Conservation (phyloP, 2,113 vertebrate species). For the Macrotis lagotis region DNA sequence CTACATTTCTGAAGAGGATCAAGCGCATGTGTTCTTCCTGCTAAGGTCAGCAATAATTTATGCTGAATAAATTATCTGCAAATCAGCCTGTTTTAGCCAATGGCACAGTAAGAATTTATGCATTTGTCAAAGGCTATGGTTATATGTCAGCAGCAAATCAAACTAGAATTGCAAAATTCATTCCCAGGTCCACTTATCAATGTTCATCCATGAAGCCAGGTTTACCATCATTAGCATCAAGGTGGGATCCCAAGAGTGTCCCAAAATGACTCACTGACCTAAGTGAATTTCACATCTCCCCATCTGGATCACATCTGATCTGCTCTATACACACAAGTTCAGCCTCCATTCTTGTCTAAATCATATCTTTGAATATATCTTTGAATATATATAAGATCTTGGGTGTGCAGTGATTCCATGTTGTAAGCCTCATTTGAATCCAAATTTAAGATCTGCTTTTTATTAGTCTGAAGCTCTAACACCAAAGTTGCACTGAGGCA, state of each 20-base stretch:
- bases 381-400: not conserved
- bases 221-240: not conserved
- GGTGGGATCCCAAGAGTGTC: not conserved
- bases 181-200: not conserved
- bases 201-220: not conserved
- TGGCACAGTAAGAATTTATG: conserved; percentile 74
- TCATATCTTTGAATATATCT: not conserved
- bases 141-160: not conserved
- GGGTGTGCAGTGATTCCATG: not conserved
- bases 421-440: not conserved
- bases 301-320: not conserved
- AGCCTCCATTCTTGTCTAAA: not conserved
- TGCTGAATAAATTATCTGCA: conserved; percentile 84
- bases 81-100: conserved; percentile 81
- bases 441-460: not conserved
- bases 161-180: not conserved
- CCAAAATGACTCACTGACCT: not conserved
- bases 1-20: conserved; percentile 78
- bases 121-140: conserved; percentile 30
- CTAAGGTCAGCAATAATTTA: conserved; percentile 85
- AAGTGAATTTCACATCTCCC: not conserved
- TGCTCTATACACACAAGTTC: not conserved
- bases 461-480: not conserved
- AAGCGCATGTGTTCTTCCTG: conserved; percentile 79
- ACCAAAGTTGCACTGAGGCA: not conserved